These are phyloP conservation scores for Astyanax mexicanus DNA, from an alignment of 2,797 vertebrate genomes.

Conservation along the genomic window DNA sequence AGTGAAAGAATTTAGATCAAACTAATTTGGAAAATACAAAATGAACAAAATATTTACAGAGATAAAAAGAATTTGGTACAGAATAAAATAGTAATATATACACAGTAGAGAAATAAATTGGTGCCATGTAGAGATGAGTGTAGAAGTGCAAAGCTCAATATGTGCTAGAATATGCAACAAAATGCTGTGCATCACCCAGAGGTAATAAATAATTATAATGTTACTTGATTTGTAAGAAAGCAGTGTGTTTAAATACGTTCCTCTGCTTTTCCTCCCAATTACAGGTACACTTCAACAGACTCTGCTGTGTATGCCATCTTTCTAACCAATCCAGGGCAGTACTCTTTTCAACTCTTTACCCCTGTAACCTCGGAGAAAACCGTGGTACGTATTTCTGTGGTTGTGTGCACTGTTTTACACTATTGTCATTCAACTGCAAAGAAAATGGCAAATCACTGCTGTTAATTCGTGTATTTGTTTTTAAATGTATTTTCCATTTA, in stretches of 20 bases:
- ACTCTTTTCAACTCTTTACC: conserved; percentile 71
- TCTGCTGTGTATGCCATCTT: conserved; percentile 84
- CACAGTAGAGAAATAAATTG: too few relatives aligned
- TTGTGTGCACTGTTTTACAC: not conserved
- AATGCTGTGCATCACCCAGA: too few relatives aligned
- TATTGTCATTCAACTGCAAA: not conserved
- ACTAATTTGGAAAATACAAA: too few relatives aligned
- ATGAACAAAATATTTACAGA: too few relatives aligned
- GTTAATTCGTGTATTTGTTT: not conserved
- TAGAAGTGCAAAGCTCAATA: too few relatives aligned
- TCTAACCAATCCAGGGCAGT: conserved; percentile 75
- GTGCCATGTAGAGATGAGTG: too few relatives aligned
- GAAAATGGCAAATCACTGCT: not conserved
- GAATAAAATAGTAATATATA: too few relatives aligned
- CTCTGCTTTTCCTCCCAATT: not conserved
- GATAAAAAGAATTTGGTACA: too few relatives aligned
- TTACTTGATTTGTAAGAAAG: not conserved
- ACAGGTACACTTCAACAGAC: conserved; percentile 89
- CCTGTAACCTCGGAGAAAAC: conserved; percentile 78
- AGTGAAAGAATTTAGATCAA: too few relatives aligned
- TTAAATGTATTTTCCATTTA: conserved; percentile 60
- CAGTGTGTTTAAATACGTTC: not conserved
- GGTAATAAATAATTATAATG: too few relatives aligned
- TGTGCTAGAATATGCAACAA: too few relatives aligned
- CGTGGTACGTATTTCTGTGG: conserved; percentile 73